Evolutionary conservation across 2,888 invertebrate species (phyloP).

Genomic region (Cryptus armator): DNA sequence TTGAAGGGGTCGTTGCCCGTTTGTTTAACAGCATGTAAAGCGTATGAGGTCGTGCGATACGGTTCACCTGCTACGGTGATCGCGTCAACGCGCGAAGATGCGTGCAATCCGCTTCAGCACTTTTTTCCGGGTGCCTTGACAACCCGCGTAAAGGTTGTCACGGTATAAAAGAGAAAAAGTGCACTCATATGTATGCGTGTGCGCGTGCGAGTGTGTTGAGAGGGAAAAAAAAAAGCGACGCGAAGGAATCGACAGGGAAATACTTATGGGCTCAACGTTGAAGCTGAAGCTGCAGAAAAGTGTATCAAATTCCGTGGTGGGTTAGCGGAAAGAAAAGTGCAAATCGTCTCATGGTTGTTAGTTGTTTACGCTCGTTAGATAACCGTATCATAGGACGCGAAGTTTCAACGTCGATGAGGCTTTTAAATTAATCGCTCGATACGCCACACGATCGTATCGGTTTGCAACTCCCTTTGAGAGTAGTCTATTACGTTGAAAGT

Average conservation of each 20-base stretch:
- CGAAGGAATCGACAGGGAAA: neutral
- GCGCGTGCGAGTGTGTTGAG: constrained; percentile 13
- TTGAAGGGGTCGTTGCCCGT: constrained; percentile 39
- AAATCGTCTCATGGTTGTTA: constrained; percentile 34
- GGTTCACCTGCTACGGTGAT: constrained; percentile 32
- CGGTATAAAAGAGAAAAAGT: neutral
- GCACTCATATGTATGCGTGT: constrained; percentile 2
- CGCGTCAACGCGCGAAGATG: constrained; percentile 34
- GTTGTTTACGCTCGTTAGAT: constrained; percentile 13
- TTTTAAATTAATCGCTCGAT: neutral
- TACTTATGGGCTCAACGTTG: neutral
- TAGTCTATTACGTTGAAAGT: neutral
- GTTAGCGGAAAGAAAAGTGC: constrained; percentile 40
- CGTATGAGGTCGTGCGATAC: neutral
- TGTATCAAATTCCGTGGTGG: constrained; percentile 41
- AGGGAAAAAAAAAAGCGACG: constrained; percentile 32
- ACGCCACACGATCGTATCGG: neutral
- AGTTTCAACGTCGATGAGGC: neutral
- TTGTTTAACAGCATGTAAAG: constrained; percentile 35
- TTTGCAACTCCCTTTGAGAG: neutral
- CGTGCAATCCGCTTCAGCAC: constrained; percentile 48
- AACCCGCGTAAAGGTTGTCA: constrained; percentile 17
- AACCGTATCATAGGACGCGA: neutral
- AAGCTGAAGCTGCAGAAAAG: constrained; percentile 20
- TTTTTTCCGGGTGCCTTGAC: constrained; percentile 54